Base-by-base conservation (phyloP, 2,888 invertebrate species). In the Apodemia mormo region DNA sequence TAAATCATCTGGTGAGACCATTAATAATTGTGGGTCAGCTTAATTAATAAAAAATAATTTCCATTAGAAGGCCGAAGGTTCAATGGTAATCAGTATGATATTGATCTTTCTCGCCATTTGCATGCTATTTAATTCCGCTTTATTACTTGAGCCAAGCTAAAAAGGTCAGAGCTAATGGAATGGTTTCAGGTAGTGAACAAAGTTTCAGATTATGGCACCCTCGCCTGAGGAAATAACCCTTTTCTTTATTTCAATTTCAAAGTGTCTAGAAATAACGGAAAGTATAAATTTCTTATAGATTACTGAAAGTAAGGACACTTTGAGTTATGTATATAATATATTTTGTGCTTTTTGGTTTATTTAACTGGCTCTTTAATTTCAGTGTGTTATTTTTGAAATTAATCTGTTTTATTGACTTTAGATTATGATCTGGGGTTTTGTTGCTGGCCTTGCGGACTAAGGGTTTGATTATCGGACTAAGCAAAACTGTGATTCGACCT, bases 71-170 rank as follows among this genome's bases (percentile, higher is more conserved):
- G 29, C 6, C 33, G 5, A 33, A 61, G 33, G 58, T 12, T 30
- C 58, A 61, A 14, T 61, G 12, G 58, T 61, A 61, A 61, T 61
- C 61, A 37, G 61, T 37, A 14, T 2, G 61, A 61, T 61, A 61
- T 61, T 61, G 37, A 61, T 61, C 61, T 61, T 61, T 61, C 61
- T 61, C 61, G 33, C 61, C 61, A 52, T 61, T 61, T 37, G 61
- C 61, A 61, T 61, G 61, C 37, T 61, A 61, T 61, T 61, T 61
- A 61, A 37, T 61, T 61, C 61, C 30, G 10, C 14, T 14, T 33
- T 61, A 61, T 61, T 37, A n/a, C 61, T 37, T 2, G 2, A 33
- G 61, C 61, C 61, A 61, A 33, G 33, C n/a, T 61, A 33, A 33
- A 33, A 61, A 61, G 61, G 61, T 61, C 61, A 37, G 8, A 33